These are phyloP conservation scores for Speoplatyrhinus poulsoni DNA, from an alignment of 2,113 vertebrate genomes.

Conservation along the genomic window DNA sequence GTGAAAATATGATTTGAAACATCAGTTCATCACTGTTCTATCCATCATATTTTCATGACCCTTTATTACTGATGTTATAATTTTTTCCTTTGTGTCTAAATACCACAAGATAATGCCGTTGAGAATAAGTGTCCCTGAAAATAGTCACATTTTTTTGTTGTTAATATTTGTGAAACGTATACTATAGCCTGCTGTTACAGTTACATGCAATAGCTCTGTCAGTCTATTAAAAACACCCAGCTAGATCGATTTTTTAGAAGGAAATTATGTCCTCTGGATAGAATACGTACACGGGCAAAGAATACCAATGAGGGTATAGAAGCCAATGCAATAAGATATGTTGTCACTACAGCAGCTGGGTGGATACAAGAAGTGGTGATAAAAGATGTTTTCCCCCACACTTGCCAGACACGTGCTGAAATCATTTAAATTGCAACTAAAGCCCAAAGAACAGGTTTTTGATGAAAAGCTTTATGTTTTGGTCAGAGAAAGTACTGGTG, in stretches of 20 bases:
- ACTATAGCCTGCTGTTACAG: slow-evolving; percentile 7
- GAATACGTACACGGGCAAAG: not conserved
- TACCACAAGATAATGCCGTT: too few relatives aligned
- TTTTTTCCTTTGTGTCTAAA: too few relatives aligned
- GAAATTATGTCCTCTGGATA: slow-evolving; percentile 24
- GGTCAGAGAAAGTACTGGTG: too few relatives aligned
- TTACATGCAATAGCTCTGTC: slow-evolving; percentile 3
- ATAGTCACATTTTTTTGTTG: not conserved
- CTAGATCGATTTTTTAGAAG: slow-evolving; percentile 24
- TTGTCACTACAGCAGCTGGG: slow-evolving; percentile 6
- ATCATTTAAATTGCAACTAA: too few relatives aligned
- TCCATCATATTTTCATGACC: too few relatives aligned
- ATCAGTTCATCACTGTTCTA: too few relatives aligned
- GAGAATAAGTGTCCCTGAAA: too few relatives aligned
- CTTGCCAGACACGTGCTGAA: too few relatives aligned
- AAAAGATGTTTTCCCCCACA: not conserved
- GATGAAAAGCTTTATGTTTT: too few relatives aligned
- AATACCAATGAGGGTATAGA: slow-evolving; percentile 9
- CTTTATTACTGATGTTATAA: too few relatives aligned
- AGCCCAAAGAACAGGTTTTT: too few relatives aligned
- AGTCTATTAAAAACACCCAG: slow-evolving; percentile 21
- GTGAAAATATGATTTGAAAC: too few relatives aligned
- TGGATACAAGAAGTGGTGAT: not conserved
- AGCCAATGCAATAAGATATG: slow-evolving; percentile 6
- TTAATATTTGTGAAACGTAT: not conserved